These are phyloP conservation scores for Baronia brevicornis DNA, from an alignment of 2,888 invertebrate species.

Conservation along the genomic window DNA sequence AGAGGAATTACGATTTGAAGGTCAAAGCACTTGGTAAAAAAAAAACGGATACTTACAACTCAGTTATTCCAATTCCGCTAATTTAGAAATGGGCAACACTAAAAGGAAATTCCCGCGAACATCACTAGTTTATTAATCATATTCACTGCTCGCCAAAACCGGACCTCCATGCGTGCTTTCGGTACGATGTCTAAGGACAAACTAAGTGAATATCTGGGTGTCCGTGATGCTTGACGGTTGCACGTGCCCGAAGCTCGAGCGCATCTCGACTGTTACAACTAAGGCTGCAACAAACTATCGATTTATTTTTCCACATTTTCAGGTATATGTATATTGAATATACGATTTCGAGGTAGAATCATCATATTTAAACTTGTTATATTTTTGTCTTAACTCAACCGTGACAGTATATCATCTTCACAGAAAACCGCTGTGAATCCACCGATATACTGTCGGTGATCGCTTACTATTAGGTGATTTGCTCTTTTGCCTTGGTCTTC, in stretches of 20 bases:
- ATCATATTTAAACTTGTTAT: too few relatives aligned
- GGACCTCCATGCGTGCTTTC: constrained; percentile 52
- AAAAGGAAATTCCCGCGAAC: constrained; percentile 9
- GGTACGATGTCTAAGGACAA: constrained; percentile 53
- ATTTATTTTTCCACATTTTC: too few relatives aligned
- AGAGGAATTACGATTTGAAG: constrained; percentile 15
- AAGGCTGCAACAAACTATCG: constrained; percentile 3
- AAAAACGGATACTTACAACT: constrained; percentile 14
- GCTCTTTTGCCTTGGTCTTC: too few relatives aligned
- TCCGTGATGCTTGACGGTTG: constrained; percentile 63
- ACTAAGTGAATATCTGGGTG: constrained; percentile 67
- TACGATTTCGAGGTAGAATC: too few relatives aligned
- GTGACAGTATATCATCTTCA: too few relatives aligned
- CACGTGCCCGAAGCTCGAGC: constrained; percentile 60
- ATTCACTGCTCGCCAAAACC: constrained; percentile 51
- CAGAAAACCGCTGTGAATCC: too few relatives aligned
- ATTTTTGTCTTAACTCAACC: too few relatives aligned
- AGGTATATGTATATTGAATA: too few relatives aligned
- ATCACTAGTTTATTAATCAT: constrained; percentile 29
- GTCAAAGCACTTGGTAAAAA: constrained; percentile 18
- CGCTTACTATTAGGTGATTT: too few relatives aligned
- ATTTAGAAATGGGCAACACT: constrained; percentile 10
- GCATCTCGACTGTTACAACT: constrained; percentile 35
- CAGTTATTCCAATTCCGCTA: constrained; percentile 1
- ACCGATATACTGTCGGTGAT: too few relatives aligned